A percentile compares a stretch with the other conserved stretches of the same genome.
Conservation (phyloP, 64 coral and sea anemone species). For the Astreopora myriophthalma region DNA sequence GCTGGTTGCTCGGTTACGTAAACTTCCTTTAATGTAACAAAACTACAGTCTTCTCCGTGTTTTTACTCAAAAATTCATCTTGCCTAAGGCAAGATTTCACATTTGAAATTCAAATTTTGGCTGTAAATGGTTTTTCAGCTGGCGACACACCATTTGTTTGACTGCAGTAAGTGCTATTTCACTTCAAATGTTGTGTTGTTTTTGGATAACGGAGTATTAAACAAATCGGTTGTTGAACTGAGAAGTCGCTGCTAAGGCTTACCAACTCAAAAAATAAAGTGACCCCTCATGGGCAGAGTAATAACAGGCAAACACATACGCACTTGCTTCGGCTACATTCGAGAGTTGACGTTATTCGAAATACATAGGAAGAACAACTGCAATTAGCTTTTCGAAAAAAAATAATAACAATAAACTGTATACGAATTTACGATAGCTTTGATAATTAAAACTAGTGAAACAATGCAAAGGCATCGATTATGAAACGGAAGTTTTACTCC, state of each 20-base stretch:
- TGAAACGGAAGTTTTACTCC: background rate
- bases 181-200: background rate
- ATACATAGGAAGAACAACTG: background rate
- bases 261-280: too few species aligned
- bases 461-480: background rate
- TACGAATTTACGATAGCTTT: conserved; percentile 19
- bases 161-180: background rate
- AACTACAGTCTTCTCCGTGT: background rate
- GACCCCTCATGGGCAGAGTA: background rate
- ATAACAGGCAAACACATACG: background rate
- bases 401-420: background rate
- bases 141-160: background rate
- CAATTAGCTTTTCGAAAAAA: conserved; percentile 2
- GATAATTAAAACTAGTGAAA: conserved; percentile 9
- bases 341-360: conserved; percentile 8
- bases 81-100: background rate
- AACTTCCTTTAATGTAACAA: conserved; percentile 29
- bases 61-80: background rate
- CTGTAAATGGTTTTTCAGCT: conserved; percentile 11
- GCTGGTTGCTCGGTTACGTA: conserved; percentile 32
- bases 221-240: background rate
- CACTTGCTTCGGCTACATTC: background rate
- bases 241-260: background rate
- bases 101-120: conserved; percentile 54
- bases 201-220: background rate